Evolutionary conservation across 64 coral and sea anemone genomes (phyloP), one percentile per base, ranked within the genome.

Genomic region (Anthopleura sola): DNA sequence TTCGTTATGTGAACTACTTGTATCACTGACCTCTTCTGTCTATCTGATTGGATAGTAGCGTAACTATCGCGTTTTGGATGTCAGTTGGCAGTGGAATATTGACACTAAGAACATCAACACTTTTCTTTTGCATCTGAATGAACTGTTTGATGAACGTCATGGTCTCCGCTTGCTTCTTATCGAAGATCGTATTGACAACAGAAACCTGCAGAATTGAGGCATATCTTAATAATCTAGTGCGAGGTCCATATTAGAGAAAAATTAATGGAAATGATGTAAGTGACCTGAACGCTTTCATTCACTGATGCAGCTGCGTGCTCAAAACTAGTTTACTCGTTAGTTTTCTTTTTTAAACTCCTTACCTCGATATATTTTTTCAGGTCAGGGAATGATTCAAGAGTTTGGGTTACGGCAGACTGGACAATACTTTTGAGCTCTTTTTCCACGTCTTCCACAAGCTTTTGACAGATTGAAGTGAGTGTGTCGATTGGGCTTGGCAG

Each of bases 91-190:
- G 56, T 18, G 90, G 90, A 48, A 95, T 39, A 50, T 68, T 84
- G 11, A 86, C 83, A 47, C 86, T 66, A 17, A 95, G 34, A 1
- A 66, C 19, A 37, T 95, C 93, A 50, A 82, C 88, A 39, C 90
- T 95, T 75, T 88, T 92, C 83, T 95, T 95, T 81, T 95, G 93
- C 90, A 95, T 95, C 44, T 84, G 81, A 64, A 95, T 85, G 32
- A 95, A 89, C 54, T 95, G 86, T 10, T 26, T 36, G 83, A 95
- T 89, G 62, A 95, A 95, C 0, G 62, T 21, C 32, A 86, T 51
- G 0, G 93, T 95, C 71, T 95, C 85, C 5, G 49, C 37, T 5
- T 88, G 84, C 38, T 95, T 95, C n/a, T 69, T 78, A 11, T 91
- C 86, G 66, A 95, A 89, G 10, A 95, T 89, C 48, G 34, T 83